Conservation (phyloP, 1,140 invertebrate species). For the Rhagoletis pomonella region DNA sequence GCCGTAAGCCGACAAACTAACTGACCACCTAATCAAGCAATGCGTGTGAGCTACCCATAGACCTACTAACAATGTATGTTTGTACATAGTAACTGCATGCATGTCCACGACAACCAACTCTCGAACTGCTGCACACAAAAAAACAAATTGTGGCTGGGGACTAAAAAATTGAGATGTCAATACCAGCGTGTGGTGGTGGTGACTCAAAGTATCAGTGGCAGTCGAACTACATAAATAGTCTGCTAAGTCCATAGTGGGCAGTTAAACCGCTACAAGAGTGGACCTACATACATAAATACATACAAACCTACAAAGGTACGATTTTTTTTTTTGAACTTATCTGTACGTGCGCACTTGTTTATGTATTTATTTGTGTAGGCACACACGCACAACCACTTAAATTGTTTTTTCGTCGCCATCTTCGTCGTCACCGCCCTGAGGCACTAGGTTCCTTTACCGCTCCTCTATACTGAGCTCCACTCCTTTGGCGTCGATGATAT, state of each 20-base stretch:
- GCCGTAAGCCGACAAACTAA: neutral
- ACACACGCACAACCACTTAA: slow-evolving; percentile 24
- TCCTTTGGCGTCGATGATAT: neutral
- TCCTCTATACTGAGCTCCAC: too few relatives aligned
- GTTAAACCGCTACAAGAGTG: neutral
- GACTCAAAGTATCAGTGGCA: slow-evolving; percentile 18
- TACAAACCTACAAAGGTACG: neutral
- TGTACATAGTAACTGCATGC: neutral
- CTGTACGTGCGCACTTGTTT: neutral
- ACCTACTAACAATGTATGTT: neutral
- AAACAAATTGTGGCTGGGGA: neutral
- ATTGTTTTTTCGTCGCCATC: neutral
- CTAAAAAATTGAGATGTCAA: slow-evolving; percentile 29
- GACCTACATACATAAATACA: neutral
- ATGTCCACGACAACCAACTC: neutral
- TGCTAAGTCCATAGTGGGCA: neutral
- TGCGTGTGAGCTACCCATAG: slow-evolving; percentile 2
- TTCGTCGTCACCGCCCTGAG: neutral
- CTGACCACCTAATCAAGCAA: slow-evolving; percentile 9
- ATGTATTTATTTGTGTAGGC: slow-evolving; percentile 8
- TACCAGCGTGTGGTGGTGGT: slow-evolving; percentile 13
- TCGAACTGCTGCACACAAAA: neutral
- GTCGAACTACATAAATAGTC: neutral
- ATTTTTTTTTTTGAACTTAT: too few relatives aligned
- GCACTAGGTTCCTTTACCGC: neutral